A percentile compares a stretch with the other conserved stretches of the same genome.
Conservation (phyloP, 2,888 invertebrate genomes). For the Pardosa pseudoannulata region DNA sequence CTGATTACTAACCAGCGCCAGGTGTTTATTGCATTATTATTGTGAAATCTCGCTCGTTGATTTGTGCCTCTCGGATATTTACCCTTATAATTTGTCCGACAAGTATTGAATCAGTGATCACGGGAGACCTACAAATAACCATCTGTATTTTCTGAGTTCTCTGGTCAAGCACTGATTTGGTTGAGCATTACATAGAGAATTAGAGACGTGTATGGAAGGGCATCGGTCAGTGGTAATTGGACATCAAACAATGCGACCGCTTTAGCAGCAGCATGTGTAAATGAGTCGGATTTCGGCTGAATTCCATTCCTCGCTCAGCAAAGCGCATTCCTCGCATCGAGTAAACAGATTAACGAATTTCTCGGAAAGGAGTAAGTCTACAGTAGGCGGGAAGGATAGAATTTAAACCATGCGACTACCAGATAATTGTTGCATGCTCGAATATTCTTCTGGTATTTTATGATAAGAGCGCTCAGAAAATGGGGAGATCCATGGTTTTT, state of each 20-base stretch:
- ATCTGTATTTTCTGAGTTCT: not conserved
- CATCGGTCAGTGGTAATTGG: constrained; percentile 4
- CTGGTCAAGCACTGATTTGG: constrained; percentile 6
- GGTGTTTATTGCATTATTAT: too few relatives aligned
- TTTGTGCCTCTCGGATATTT: too few relatives aligned
- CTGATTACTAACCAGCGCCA: too few relatives aligned
- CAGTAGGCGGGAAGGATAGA: not conserved
- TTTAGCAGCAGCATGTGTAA: constrained; percentile 13
- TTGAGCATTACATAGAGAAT: not conserved
- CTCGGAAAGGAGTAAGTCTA: not conserved
- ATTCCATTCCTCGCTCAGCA: not conserved
- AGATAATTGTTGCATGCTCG: too few relatives aligned
- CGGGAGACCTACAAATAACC: not conserved
- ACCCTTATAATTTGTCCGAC: too few relatives aligned
- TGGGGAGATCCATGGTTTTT: too few relatives aligned
- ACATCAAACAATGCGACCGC: constrained; percentile 10
- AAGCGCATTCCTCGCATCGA: not conserved
- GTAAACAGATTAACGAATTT: constrained; percentile 1
- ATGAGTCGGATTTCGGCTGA: constrained; percentile 1
- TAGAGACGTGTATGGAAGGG: not conserved
- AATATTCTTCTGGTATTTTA: too few relatives aligned
- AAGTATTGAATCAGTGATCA: not conserved
- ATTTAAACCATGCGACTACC: not conserved
- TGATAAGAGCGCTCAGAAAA: too few relatives aligned
- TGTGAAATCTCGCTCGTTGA: too few relatives aligned